Base-by-base conservation (phyloP, 2,888 invertebrate species). In the Lasioglossum villosulum region DNA sequence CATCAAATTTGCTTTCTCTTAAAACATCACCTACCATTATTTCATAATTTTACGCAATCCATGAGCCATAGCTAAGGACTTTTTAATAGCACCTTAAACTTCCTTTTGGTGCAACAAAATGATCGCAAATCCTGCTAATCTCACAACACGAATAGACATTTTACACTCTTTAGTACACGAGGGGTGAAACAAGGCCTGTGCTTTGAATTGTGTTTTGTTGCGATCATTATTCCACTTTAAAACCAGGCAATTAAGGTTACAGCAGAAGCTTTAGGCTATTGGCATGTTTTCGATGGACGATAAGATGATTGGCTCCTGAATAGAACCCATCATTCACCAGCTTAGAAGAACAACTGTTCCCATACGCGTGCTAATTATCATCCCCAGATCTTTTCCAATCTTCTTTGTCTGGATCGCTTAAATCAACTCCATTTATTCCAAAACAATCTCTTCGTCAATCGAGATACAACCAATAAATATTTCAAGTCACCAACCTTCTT, bases 281-380 rank as follows among this genome's bases (percentile, higher is more conserved):
- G 42, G 23, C 66, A 34, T 48, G 12, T 45, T 70, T 19, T 19
- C 66, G 66, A 66, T 66, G 34, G 16, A 66, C 66, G 66, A 66
- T 66, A 66, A 66, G 66, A 66, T 34, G 66, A 66, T 66, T 70
- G 70, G 34, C 70, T 70, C 14, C 39, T 70, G 37, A 39, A 39
- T 70, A 39, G 70, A 39, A 39, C 37, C 66, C 66, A 66, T 66
- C 66, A 34, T 66, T 66, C 66, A 66, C 3, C 66, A 30, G 66
- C 66, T 66, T 66, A 66, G 66, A 66, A 66, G 66, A 34, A 30
- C 66, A 66, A 34, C 66, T 66, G 66, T 34, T 66, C 34, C 66
- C 66, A 23, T 34, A 8, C 19, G 19, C 66, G 34, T 66, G 30
- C 66, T 66, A 66, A 59, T 23, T 59, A 59, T 66, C 66, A 8